Evolutionary conservation across 2,797 vertebrate genomes (phyloP).

Genomic region (Balearica regulorum): DNA sequence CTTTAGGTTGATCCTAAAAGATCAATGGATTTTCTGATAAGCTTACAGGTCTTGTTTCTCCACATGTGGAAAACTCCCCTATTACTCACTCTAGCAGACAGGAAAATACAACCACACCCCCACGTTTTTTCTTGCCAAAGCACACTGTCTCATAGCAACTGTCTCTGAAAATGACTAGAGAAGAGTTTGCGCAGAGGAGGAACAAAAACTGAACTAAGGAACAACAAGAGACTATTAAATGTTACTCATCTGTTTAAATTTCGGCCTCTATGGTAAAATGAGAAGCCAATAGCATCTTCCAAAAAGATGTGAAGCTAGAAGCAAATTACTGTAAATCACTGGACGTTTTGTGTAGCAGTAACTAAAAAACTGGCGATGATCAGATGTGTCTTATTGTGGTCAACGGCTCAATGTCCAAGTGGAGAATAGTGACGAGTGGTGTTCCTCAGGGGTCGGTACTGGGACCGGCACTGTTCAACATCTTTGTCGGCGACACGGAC

Average conservation of each 20-base stretch:
- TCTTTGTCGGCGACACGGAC: no score
- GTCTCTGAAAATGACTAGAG: background rate
- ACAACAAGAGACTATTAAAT: background rate
- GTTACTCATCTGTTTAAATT: background rate
- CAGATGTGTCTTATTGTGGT: background rate
- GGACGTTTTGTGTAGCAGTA: background rate
- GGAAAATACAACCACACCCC: background rate
- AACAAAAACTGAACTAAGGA: background rate
- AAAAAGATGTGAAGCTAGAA: background rate
- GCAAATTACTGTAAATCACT: background rate
- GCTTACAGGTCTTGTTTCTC: background rate
- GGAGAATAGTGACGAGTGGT: no score
- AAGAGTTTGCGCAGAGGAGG: background rate
- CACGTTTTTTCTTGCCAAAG: background rate
- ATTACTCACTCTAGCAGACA: background rate
- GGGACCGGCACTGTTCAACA: no score
- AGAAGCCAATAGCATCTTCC: background rate
- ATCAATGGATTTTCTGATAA: background rate
- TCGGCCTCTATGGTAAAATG: background rate
- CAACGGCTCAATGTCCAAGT: no score
- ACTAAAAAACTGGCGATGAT: accelerated
- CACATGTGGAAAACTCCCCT: background rate
- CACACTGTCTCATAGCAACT: background rate
- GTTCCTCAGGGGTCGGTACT: no score
- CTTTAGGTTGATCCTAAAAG: background rate